These are phyloP conservation scores for Patiria miniata DNA, from an alignment of 35 echinoderm and acorn worm species.

Conservation along the genomic window DNA sequence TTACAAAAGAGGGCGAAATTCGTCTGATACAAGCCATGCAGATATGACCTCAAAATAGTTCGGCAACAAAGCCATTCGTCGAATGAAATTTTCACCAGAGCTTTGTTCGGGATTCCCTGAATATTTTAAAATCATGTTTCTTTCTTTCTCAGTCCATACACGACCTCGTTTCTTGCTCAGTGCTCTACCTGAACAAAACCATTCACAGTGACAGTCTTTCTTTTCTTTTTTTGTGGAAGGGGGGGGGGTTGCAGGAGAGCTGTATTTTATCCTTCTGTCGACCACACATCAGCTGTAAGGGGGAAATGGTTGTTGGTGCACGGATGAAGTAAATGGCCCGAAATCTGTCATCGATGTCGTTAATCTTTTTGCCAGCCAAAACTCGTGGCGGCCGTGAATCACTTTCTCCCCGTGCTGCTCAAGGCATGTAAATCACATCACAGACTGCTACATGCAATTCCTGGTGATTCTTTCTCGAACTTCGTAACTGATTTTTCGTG, in stretches of 20 bases:
- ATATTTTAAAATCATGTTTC: not conserved
- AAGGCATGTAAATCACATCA: too few species aligned
- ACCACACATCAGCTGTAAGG: not conserved
- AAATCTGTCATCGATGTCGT: not conserved
- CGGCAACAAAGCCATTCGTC: not conserved
- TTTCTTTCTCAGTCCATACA: not conserved
- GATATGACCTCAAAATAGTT: slow-evolving; percentile 5
- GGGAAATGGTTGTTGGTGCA: not conserved
- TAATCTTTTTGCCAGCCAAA: not conserved
- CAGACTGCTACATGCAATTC: too few species aligned
- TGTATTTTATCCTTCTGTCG: not conserved
- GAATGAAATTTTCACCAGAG: not conserved
- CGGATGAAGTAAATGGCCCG: not conserved
- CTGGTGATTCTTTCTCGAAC: too few species aligned
- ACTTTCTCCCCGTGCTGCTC: not conserved
- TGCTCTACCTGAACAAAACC: not conserved
- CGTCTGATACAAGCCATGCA: too few species aligned
- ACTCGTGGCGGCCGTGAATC: not conserved
- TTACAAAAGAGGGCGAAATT: too few species aligned
- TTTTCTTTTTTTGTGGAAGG: too few species aligned
- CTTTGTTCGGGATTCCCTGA: too few species aligned
- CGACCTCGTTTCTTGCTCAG: not conserved
- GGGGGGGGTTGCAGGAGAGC: not conserved
- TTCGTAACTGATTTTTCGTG: too few species aligned
- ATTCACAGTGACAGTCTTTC: too few species aligned